Evolutionary conservation across 2,797 vertebrate species (phyloP).

Genomic region (Xenentodon cancila): DNA sequence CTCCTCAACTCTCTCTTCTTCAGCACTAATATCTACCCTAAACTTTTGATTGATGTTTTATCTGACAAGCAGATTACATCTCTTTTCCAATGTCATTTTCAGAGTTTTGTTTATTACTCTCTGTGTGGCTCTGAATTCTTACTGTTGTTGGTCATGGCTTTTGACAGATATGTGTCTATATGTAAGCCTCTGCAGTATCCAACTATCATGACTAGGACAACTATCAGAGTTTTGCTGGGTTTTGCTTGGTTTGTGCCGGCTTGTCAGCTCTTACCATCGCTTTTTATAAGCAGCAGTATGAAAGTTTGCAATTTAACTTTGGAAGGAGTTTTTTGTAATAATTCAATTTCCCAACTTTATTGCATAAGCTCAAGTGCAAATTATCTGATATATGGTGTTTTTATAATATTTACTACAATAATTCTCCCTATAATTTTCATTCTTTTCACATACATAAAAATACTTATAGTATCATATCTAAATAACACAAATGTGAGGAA

Average conservation of each 20-base stretch:
- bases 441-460: constrained; percentile 35
- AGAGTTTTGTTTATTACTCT: constrained; percentile 19
- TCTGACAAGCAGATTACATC: constrained; percentile 26
- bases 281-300: background rate
- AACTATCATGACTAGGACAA: constrained; percentile 1
- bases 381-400: background rate
- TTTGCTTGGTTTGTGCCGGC: constrained; percentile 27
- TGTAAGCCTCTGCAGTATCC: constrained; percentile 50
- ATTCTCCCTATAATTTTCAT: constrained; percentile 23
- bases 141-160: constrained; percentile 38
- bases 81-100: constrained; percentile 9
- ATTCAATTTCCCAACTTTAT: background rate
- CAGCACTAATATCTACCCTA: constrained; percentile 3
- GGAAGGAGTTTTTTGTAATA: constrained; percentile 27
- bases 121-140: constrained; percentile 16
- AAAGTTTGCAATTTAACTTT: constrained; percentile 4
- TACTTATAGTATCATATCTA: constrained; percentile 8
- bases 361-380: background rate
- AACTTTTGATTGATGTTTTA: constrained; percentile 10
- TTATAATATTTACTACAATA: background rate
- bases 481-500: constrained; percentile 5
- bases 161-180: constrained; percentile 52
- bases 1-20: background rate
- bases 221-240: constrained; percentile 10
- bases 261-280: background rate